phyloP scores from a whole-genome alignment of 2,888 invertebrate genomes.

The Diaphora mendica region DNA sequence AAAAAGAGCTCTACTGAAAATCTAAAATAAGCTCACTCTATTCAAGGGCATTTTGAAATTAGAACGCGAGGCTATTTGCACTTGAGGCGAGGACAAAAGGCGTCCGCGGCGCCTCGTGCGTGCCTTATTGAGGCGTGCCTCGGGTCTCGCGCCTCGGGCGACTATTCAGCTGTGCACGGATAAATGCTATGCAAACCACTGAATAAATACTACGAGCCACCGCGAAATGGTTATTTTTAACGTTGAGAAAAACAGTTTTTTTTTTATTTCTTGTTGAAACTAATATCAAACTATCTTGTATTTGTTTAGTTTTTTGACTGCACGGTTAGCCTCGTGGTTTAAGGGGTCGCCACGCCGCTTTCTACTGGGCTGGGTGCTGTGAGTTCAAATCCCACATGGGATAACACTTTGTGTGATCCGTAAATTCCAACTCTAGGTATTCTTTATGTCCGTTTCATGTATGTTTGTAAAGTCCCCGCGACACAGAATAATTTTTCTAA shows the following conservation, averaged over 20 bases:
- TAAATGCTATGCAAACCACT: conserved; percentile 58
- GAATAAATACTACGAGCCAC: conserved; percentile 52
- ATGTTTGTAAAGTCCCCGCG: too few species aligned
- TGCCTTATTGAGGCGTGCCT: conserved; percentile 60
- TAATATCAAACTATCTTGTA: too few species aligned
- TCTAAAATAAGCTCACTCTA: conserved; percentile 64
- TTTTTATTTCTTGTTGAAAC: background rate
- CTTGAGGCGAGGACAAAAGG: conserved; percentile 73
- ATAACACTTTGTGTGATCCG: too few species aligned
- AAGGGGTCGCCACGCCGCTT: too few species aligned
- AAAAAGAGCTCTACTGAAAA: conserved; percentile 49
- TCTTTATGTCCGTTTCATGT: too few species aligned
- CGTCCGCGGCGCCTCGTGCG: conserved; percentile 61
- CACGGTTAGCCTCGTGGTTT: too few species aligned
- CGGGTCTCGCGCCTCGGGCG: conserved; percentile 51
- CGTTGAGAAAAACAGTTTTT: conserved; percentile 26
- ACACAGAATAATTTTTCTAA: too few species aligned
- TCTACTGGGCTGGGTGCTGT: too few species aligned
- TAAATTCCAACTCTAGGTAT: too few species aligned
- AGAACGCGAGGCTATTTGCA: conserved; percentile 81
- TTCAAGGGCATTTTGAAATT: conserved; percentile 75
- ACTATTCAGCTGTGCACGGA: conserved; percentile 55
- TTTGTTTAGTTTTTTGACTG: too few species aligned
- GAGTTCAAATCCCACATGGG: too few species aligned
- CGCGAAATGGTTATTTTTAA: conserved; percentile 29